phyloP scores from a whole-genome alignment of 1,140 invertebrate genomes.

The Hycleus cichorii region DNA sequence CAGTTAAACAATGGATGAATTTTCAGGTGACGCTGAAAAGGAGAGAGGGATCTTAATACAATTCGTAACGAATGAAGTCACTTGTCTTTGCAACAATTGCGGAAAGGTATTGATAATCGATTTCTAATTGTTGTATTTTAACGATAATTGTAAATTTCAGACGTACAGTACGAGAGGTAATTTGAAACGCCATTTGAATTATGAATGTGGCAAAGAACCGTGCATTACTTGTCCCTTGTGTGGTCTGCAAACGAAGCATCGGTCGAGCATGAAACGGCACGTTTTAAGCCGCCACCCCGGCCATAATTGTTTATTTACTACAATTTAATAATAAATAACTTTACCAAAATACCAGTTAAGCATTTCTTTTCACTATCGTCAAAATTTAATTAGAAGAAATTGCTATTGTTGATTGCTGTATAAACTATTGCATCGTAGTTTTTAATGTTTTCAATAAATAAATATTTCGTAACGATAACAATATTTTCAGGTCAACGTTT shows the following conservation, averaged over 20 bases:
- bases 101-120: constrained; percentile 4
- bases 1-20: too few relatives aligned
- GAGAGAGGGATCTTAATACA: too few relatives aligned
- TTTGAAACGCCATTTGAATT: constrained; percentile 31
- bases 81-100: constrained; percentile 11
- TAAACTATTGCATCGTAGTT: too few relatives aligned
- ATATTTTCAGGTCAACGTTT: constrained; percentile 1
- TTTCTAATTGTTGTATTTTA: background rate
- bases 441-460: background rate
- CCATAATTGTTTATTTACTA: constrained; percentile 5
- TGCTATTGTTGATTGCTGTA: too few relatives aligned
- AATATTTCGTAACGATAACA: background rate
- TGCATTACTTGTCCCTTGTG: constrained; percentile 41
- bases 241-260: constrained; percentile 4
- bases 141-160: background rate
- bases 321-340: background rate
- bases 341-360: too few relatives aligned
- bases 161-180: constrained; percentile 8
- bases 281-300: constrained; percentile 5
- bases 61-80: background rate
- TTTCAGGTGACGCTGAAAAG: too few relatives aligned
- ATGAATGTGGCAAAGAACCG: constrained; percentile 48
- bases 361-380: too few relatives aligned
- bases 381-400: too few relatives aligned
- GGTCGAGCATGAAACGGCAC: constrained; percentile 8